A percentile compares a stretch with the other conserved stretches of the same genome.
Evolutionary conservation across 2,888 invertebrate species (phyloP).

Genomic region (Orgyia antiqua): DNA sequence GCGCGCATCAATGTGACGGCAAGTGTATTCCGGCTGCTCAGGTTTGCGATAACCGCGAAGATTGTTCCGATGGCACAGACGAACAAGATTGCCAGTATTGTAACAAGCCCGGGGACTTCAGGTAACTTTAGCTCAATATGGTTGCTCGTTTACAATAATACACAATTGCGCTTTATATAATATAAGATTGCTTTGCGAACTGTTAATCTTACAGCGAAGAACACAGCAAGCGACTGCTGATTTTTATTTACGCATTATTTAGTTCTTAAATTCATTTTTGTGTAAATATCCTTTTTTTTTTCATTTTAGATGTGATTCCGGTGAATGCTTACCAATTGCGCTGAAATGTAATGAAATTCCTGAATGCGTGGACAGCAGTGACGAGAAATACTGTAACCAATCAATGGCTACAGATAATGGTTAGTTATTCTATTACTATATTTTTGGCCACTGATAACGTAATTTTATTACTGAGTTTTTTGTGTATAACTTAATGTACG

Average conservation of each 20-base stretch:
- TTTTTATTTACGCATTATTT: not conserved
- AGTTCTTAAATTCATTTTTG: constrained; percentile 5
- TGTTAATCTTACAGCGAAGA: constrained; percentile 12
- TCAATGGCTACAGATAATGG: constrained; percentile 37
- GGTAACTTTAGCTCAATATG: constrained; percentile 39
- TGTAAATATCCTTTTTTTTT: constrained; percentile 13
- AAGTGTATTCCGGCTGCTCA: constrained; percentile 77
- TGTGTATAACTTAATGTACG: too few relatives aligned
- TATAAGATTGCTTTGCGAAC: constrained; percentile 9
- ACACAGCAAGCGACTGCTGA: constrained; percentile 7
- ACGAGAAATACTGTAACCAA: constrained; percentile 74
- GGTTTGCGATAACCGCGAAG: constrained; percentile 76
- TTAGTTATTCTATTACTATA: constrained; percentile 28
- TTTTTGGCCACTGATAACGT: too few relatives aligned
- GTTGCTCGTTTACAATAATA: constrained; percentile 4
- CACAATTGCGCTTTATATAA: constrained; percentile 2
- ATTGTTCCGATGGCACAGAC: constrained; percentile 81
- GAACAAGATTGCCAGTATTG: constrained; percentile 60
- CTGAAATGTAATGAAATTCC: constrained; percentile 75
- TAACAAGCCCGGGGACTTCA: constrained; percentile 53
- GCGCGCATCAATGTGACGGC: constrained; percentile 66
- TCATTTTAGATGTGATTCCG: constrained; percentile 60
- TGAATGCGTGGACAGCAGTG: constrained; percentile 79
- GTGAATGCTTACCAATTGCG: constrained; percentile 61
- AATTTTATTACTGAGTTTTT: too few relatives aligned